Conservation (phyloP, 2,113 vertebrate genomes). For the Sclerurus mexicanus region DNA sequence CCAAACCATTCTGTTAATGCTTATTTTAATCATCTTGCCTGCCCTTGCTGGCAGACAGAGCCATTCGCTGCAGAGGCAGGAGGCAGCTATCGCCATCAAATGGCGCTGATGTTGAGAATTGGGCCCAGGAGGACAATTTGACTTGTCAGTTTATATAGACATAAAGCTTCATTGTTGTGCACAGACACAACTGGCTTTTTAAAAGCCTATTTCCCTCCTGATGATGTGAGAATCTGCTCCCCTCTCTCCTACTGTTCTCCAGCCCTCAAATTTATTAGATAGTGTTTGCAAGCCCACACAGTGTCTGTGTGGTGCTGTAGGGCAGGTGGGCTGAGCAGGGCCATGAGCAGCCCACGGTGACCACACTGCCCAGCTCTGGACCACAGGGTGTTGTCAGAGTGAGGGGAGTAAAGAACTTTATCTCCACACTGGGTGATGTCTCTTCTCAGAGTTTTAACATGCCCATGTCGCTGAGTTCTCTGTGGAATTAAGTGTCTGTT, state of each 20-base stretch:
- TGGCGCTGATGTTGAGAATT: slow-evolving; percentile 70
- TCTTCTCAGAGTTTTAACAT: background rate
- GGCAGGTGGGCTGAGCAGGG: background rate
- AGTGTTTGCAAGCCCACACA: background rate
- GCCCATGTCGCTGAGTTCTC: background rate
- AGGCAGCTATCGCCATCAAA: slow-evolving; percentile 54
- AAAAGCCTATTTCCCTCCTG: slow-evolving; percentile 61
- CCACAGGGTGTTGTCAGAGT: accelerated
- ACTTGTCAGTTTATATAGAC: slow-evolving; percentile 83
- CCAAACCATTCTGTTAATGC: slow-evolving; percentile 68
- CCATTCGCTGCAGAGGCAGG: slow-evolving; percentile 62
- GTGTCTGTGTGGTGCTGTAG: background rate
- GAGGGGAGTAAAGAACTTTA: background rate
- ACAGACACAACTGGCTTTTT: slow-evolving; percentile 65
- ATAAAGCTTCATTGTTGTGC: slow-evolving; percentile 71
- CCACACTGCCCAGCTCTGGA: background rate
- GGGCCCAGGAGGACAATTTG: slow-evolving; percentile 74
- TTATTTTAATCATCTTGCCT: slow-evolving; percentile 73
- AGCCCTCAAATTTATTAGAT: background rate
- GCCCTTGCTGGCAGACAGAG: slow-evolving; percentile 65
- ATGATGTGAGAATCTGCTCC: slow-evolving; percentile 62
- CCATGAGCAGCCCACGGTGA: background rate
- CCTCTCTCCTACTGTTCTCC: slow-evolving; percentile 36
- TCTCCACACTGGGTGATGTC: background rate
- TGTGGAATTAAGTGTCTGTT: background rate